Evolutionary conservation across 2,888 invertebrate genomes (phyloP), one percentile per base, ranked within the genome.

Genomic region (Yponomeuta cagnagella): DNA sequence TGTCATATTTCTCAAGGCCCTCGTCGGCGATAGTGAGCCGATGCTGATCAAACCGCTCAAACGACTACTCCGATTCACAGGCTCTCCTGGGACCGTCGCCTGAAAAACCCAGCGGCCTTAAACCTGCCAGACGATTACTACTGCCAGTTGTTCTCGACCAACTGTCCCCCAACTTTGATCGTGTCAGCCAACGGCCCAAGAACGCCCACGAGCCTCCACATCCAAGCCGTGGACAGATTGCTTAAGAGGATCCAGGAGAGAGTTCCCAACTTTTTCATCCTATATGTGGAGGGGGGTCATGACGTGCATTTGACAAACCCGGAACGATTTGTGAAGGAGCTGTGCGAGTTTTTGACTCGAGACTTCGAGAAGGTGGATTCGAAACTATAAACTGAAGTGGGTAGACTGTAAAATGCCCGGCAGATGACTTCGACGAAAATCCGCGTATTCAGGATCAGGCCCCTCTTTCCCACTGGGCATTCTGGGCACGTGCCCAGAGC

Each of bases 221-320:
- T 65, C 6, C 31, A 30, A 4, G 65, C 31, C 31, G 64, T 70
- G 10, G 30, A 71, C 4, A 72, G 73, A 66, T 73, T 71, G 10
- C 52, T 73, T 1, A 23, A 70, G 9, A 64, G 30, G 3, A 8
- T 73, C 3, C 63, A 63, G 58, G 63, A 74, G 71, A 10, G 74
- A 72, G 6, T 68, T 72, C 1, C 71, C 2, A 72, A 78, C 72
- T 82, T 79, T 15, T 73, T 73, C 1, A 52, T 82, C 2, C 68
- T 82, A 0, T 73, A 71, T 1, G 91, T 94, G 0, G 81, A 88
- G 0, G 95, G 95, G 0, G 85, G 88, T 63, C 95, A 95, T 74
- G 94, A 95, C 75, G 93, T 94, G 0, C 95, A 95, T 78, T 91
- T 93, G 65, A 93, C 92, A 9, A 77, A 91, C 74, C 94, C 95